phyloP scores from a whole-genome alignment of 2,888 invertebrate genomes.

The Platycheirus albimanus region DNA sequence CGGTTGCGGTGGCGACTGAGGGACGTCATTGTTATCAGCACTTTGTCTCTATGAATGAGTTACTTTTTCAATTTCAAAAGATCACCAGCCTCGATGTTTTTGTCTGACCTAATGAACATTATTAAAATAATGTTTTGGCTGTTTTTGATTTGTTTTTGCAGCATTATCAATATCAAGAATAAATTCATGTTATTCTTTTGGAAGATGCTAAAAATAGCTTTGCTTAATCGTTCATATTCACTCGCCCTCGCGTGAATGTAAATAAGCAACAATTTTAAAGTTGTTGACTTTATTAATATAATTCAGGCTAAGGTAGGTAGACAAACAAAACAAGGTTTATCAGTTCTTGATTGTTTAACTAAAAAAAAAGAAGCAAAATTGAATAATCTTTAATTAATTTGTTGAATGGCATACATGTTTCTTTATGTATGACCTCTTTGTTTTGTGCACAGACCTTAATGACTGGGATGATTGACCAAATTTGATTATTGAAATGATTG shows the following conservation, averaged over 20 bases:
- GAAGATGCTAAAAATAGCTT: slow-evolving; percentile 21
- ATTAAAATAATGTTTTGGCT: neutral
- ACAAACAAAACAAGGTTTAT: neutral
- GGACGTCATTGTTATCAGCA: slow-evolving; percentile 33
- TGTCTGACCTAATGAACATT: slow-evolving; percentile 1
- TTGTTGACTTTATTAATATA: slow-evolving; percentile 1
- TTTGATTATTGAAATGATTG: too few species aligned
- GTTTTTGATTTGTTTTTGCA: slow-evolving; percentile 7
- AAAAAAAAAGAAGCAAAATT: too few species aligned
- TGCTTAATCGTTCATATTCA: slow-evolving; percentile 29
- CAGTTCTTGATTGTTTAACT: neutral
- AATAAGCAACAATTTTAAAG: neutral
- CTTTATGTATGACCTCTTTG: too few species aligned
- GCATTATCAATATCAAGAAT: neutral
- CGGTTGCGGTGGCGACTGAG: too few species aligned
- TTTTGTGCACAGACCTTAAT: too few species aligned
- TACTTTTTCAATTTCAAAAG: slow-evolving; percentile 21
- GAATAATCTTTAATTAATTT: too few species aligned
- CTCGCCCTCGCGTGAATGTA: neutral
- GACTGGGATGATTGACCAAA: too few species aligned
- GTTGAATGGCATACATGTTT: too few species aligned
- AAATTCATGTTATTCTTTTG: slow-evolving; percentile 6
- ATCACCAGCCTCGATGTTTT: slow-evolving; percentile 21
- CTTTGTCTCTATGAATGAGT: slow-evolving; percentile 6
- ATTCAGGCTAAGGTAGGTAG: neutral